Base-by-base conservation (phyloP, 2,888 invertebrate species). In the Volucella bombylans region DNA sequence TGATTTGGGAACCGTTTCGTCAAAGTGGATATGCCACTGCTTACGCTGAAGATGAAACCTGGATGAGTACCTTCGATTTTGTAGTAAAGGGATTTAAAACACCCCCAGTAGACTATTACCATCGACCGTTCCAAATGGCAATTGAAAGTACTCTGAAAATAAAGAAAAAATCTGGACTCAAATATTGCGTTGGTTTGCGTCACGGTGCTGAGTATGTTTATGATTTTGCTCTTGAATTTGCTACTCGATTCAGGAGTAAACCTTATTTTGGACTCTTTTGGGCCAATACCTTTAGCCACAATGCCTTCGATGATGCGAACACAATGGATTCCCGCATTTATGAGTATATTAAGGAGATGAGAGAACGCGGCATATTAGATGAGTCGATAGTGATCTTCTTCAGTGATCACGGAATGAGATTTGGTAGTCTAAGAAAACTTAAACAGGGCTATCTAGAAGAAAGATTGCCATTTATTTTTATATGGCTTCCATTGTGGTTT, bases 71-170 rank as follows among this genome's bases (percentile, higher is more conserved):
- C 0, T 92, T 92, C 61, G 95, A 95, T 89, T 96, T 94, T 87
- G 88, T 93, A 2, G 95, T 95, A 88, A 92, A 92, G n/a, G 96
- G 96, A 0, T 97, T 97, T 88, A 91, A 92, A 1, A 91, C 93
- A 1, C 93, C 94, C 0, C 97, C 97, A 0, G 95, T 96, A 0
- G 96, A 97, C 89, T 96, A 96, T 88, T 97, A 97, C 87, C 93
- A 95, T 81, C 93, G 96, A 54, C 95, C 97, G 0, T 94, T 96
- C 86, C 93, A 95, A 82, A 87, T 95, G 11, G 96, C 95, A 9
- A 93, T 94, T 0, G 95, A 95, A 90, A 93, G 92, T 59, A 91
- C 93, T 73, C 88, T 94, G 0, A 90, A 90, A 43, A 92, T 91
- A 8, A 91, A 92, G 61, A 90, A 90, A 0, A 92, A 93, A 86